phyloP scores from a whole-genome alignment of 1,140 invertebrate genomes.

The Pachypsylla venusta region DNA sequence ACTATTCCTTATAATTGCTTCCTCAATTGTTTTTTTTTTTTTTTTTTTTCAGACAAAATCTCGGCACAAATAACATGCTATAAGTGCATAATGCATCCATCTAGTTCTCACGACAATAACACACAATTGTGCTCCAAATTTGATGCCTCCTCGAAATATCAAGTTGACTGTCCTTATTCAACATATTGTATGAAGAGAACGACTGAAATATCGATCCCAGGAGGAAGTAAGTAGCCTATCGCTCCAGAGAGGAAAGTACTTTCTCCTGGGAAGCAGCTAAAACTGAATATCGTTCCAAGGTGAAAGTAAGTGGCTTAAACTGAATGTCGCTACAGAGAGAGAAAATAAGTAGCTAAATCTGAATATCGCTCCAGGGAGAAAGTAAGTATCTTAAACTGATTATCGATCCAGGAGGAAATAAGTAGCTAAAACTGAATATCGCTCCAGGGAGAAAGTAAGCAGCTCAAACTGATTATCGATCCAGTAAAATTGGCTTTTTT shows the following conservation, averaged over 20 bases:
- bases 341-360: too few species aligned
- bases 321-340: too few species aligned
- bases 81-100: conserved; percentile 46
- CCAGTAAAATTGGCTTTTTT: too few species aligned
- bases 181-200: conserved; percentile 64
- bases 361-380: too few species aligned
- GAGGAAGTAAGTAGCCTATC: conserved; percentile 38
- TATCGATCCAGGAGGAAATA: too few species aligned
- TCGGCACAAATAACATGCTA: conserved; percentile 38
- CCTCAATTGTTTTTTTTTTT: conserved; percentile 12
- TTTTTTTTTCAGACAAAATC: background rate
- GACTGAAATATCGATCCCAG: conserved; percentile 39
- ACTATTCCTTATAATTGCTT: conserved; percentile 1
- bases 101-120: conserved; percentile 31
- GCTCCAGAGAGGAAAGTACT: background rate
- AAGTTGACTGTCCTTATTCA: conserved; percentile 57
- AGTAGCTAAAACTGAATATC: too few species aligned
- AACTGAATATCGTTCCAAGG: too few species aligned
- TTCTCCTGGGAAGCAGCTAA: too few species aligned
- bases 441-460: too few species aligned
- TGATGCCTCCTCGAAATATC: conserved; percentile 44
- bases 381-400: too few species aligned
- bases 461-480: too few species aligned
- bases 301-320: too few species aligned
- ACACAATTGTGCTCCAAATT: conserved; percentile 52